Evolutionary conservation across 2,888 invertebrate species (phyloP).

Genomic region (Sphaeridia pumilis): DNA sequence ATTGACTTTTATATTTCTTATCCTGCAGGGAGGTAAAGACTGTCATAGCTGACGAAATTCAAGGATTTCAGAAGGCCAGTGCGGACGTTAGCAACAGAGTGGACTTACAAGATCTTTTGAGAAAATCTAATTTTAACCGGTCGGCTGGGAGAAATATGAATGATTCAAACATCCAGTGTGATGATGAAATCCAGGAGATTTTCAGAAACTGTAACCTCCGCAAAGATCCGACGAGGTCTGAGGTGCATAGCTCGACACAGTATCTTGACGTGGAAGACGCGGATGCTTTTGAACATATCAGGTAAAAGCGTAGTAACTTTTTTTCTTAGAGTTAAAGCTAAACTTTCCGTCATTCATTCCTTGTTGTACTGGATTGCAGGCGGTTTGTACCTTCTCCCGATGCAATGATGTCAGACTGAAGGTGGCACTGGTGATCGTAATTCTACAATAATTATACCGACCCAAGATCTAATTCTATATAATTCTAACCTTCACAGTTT

Average conservation of each 20-base stretch:
- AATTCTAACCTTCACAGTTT: too few species aligned
- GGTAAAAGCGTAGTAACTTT: too few species aligned
- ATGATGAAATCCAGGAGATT: conserved; percentile 24
- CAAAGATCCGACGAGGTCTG: conserved; percentile 8
- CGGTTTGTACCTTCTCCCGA: too few species aligned
- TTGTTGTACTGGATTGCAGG: too few species aligned
- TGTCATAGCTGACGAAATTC: conserved; percentile 25
- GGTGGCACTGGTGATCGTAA: too few species aligned
- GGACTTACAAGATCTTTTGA: conserved; percentile 12
- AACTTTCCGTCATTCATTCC: too few species aligned
- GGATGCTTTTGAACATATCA: background rate
- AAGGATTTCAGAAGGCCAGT: conserved; percentile 16
- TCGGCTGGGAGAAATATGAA: conserved; percentile 9
- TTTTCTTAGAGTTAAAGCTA: too few species aligned
- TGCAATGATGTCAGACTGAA: too few species aligned
- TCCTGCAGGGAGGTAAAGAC: conserved; percentile 23
- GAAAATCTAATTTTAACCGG: conserved; percentile 4
- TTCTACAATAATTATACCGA: too few species aligned
- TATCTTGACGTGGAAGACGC: conserved; percentile 16
- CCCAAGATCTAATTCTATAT: too few species aligned
- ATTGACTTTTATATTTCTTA: background rate
- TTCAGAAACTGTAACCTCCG: conserved; percentile 12
- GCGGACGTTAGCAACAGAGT: conserved; percentile 5
- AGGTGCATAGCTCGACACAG: conserved; percentile 21
- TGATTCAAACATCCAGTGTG: conserved; percentile 20